Percentiles rank a stretch among this genome's conserved stretches.
phyloP scores from a whole-genome alignment of 1,140 invertebrate species.

The Aleiodes sp. region DNA sequence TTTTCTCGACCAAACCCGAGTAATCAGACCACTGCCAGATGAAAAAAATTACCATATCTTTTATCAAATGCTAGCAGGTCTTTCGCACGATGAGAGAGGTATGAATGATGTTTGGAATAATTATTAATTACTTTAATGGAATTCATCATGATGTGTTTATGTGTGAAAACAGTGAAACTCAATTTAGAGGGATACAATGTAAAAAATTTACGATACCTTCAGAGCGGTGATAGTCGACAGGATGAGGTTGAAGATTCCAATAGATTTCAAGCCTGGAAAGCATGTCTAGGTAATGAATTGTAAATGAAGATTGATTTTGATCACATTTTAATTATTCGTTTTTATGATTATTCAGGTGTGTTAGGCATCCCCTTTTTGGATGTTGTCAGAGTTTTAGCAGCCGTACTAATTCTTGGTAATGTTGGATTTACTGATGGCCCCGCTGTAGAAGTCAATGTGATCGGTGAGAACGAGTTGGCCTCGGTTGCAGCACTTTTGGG shows the following conservation, averaged over 20 bases:
- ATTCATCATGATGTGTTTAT: conserved; percentile 4
- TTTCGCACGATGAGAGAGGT: conserved; percentile 87
- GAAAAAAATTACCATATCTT: conserved; percentile 98
- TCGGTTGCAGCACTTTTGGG: conserved; percentile 86
- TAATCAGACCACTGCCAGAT: conserved; percentile 83
- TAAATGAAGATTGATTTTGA: too few relatives aligned
- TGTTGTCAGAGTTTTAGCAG: conserved; percentile 89
- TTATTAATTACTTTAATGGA: not conserved
- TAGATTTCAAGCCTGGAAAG: conserved; percentile 89
- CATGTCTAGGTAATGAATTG: conserved; percentile 76
- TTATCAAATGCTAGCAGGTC: conserved; percentile 94
- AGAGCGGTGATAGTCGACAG: conserved; percentile 77
- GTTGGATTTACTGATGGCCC: conserved; percentile 85
- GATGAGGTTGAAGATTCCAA: conserved; percentile 80
- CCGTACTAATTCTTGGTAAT: conserved; percentile 90
- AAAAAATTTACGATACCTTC: conserved; percentile 82
- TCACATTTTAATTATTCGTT: too few relatives aligned
- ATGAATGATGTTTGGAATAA: conserved; percentile 27
- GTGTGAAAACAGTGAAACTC: conserved; percentile 75
- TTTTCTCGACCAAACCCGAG: conserved; percentile 91
- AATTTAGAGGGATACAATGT: conserved; percentile 86
- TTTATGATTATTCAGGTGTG: conserved; percentile 67
- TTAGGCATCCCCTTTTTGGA: conserved; percentile 94
- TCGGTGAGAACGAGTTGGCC: conserved; percentile 81
- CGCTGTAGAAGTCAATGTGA: conserved; percentile 77